phyloP scores from a whole-genome alignment of 2,113 vertebrate species.

The Alexandromys fortis region DNA sequence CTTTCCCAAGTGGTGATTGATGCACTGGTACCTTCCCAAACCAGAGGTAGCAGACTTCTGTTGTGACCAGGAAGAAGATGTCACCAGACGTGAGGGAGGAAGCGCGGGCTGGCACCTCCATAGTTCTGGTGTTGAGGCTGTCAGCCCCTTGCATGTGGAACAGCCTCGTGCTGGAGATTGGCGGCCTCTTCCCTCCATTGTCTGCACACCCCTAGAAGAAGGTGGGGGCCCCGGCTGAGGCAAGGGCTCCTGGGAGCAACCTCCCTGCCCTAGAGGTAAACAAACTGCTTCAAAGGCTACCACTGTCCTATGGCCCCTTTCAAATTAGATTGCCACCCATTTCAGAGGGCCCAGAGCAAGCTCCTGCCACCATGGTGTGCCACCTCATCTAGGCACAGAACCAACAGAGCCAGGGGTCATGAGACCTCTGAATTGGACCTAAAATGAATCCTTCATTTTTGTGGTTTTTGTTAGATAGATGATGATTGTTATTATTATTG shows the following conservation, averaged over 20 bases:
- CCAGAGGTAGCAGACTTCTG: constrained; percentile 87
- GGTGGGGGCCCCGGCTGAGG: not conserved
- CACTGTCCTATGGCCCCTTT: not conserved
- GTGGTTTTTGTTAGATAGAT: not conserved
- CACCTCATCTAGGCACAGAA: not conserved
- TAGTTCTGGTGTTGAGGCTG: constrained; percentile 84
- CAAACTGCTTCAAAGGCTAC: not conserved
- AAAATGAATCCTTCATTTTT: not conserved
- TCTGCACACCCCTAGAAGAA: not conserved
- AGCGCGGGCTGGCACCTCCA: constrained; percentile 81
- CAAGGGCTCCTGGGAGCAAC: not conserved
- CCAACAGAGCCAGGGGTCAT: not conserved
- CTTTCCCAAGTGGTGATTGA: fast-evolving
- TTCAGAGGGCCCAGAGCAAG: not conserved
- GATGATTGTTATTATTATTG: too few species aligned
- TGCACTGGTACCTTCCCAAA: constrained; percentile 89
- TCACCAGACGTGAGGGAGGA: constrained; percentile 90
- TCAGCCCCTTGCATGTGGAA: constrained; percentile 90
- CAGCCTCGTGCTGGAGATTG: constrained; percentile 83
- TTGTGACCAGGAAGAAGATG: constrained; percentile 89
- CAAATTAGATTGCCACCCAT: not conserved
- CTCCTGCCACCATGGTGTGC: not conserved
- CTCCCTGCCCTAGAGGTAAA: not conserved
- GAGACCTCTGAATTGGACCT: not conserved
- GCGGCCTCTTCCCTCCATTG: not conserved